A percentile compares a stretch with the other conserved stretches of the same genome.
Conservation (phyloP, 2,113 vertebrate genomes). For the Carollia perspicillata region DNA sequence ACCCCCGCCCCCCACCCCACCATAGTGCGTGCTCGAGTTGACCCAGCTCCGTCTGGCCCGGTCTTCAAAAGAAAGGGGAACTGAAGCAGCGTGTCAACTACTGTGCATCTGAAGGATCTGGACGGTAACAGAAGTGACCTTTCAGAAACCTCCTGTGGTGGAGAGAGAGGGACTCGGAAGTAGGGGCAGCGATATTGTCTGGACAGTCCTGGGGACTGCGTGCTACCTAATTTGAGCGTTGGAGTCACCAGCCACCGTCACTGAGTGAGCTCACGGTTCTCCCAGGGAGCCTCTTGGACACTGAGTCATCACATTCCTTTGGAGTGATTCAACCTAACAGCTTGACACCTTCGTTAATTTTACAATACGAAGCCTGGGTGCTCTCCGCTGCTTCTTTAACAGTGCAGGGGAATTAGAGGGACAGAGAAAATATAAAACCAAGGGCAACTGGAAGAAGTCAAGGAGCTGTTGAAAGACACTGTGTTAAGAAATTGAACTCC, state of each 20-base stretch:
- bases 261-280: constrained; percentile 56
- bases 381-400: constrained; percentile 62
- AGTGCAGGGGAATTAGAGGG: constrained; percentile 47
- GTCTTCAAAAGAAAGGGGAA: constrained; percentile 52
- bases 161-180: neutral
- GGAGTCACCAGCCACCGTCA: constrained; percentile 62
- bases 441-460: neutral
- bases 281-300: constrained; percentile 71
- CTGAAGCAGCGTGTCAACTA: neutral
- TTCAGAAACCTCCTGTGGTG: neutral
- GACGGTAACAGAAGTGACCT: constrained; percentile 9
- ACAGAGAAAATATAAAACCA: constrained; percentile 27
- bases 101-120: neutral
- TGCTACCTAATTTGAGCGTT: constrained; percentile 12
- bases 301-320: constrained; percentile 75
- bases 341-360: constrained; percentile 78
- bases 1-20: constrained; percentile 52
- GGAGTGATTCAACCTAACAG: constrained; percentile 74
- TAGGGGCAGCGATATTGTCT: neutral
- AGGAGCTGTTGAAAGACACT: neutral
- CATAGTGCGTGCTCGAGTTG: constrained; percentile 17
- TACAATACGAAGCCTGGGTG: constrained; percentile 48
- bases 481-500: neutral
- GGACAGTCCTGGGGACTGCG: neutral
- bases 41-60: constrained; percentile 38